A percentile compares a stretch with the other conserved stretches of the same genome.
Conservation (phyloP, 2,888 invertebrate genomes). For the Synanthedon vespiformis region DNA sequence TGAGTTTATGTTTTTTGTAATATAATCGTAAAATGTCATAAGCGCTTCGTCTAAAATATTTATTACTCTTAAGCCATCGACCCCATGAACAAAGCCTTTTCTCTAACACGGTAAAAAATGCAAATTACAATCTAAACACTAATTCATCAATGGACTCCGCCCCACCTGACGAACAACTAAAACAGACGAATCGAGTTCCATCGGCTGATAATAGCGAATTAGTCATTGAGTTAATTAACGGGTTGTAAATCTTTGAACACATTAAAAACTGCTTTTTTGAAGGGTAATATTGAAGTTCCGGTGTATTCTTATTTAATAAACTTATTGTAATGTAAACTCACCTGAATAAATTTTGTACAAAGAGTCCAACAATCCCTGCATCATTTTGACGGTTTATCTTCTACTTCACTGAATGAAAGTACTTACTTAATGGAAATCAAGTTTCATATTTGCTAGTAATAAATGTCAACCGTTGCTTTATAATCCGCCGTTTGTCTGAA, state of each 20-base stretch:
- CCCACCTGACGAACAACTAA: constrained; percentile 13
- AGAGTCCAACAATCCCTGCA: constrained; percentile 63
- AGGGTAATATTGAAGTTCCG: too few relatives aligned
- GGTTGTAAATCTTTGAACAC: neutral
- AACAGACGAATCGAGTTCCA: constrained; percentile 16
- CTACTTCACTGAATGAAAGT: neutral
- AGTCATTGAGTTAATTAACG: neutral
- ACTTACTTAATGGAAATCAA: neutral
- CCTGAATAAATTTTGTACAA: constrained; percentile 62
- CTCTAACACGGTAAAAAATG: constrained; percentile 27
- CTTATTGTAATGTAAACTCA: constrained; percentile 17
- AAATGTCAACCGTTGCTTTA: neutral
- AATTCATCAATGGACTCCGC: constrained; percentile 43
- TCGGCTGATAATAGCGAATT: constrained; percentile 29
- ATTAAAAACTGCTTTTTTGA: too few relatives aligned
- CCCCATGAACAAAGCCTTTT: neutral
- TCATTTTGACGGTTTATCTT: constrained; percentile 42
- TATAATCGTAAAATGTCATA: too few relatives aligned
- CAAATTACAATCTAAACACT: constrained; percentile 47
- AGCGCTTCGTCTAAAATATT: too few relatives aligned
- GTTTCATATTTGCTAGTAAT: neutral
- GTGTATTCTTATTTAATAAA: too few relatives aligned
- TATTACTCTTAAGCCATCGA: neutral
- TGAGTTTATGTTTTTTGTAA: too few relatives aligned
- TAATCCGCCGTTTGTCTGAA: too few relatives aligned